A percentile compares a stretch with the other conserved stretches of the same genome.
Conservation (phyloP, 2,113 vertebrate species). For the Mirounga angustirostris region DNA sequence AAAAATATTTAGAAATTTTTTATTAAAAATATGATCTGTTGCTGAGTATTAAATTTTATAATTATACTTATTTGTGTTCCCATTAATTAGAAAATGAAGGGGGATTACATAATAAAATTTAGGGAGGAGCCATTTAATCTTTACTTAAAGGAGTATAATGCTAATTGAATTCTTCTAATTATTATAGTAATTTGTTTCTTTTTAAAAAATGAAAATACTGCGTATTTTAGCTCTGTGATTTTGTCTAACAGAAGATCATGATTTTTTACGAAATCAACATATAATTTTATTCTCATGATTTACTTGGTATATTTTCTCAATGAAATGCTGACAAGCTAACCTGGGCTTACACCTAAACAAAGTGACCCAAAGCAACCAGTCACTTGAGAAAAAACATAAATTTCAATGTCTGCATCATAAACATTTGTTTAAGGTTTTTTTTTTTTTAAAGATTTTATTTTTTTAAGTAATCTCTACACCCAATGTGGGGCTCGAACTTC, state of each 20-base stretch:
- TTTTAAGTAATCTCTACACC: neutral
- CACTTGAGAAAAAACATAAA: conserved; percentile 40
- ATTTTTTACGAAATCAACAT: conserved; percentile 6
- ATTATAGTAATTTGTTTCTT: conserved; percentile 8
- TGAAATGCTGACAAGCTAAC: conserved; percentile 33
- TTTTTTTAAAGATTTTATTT: neutral
- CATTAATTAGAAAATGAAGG: conserved; percentile 23
- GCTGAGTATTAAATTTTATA: conserved; percentile 27
- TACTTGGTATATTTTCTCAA: conserved; percentile 27
- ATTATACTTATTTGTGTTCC: conserved; percentile 4
- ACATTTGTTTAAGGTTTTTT: conserved; percentile 16
- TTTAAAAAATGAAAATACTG: conserved; percentile 33
- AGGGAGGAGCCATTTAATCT: neutral
- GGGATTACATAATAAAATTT: conserved; percentile 21
- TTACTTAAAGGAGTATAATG: conserved; percentile 30
- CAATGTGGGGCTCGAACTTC: neutral
- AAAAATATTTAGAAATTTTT: conserved; percentile 41
- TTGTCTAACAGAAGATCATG: neutral
- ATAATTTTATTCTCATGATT: conserved; percentile 54
- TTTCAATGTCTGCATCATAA: conserved; percentile 25
- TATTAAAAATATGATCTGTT: conserved; percentile 31
- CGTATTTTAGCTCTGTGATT: conserved; percentile 20
- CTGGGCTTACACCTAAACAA: neutral
- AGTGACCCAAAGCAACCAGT: neutral
- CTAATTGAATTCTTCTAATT: conserved; percentile 47